These are phyloP conservation scores for Drosophila carrolli DNA, from an alignment of 1,140 invertebrate species.

Conservation along the genomic window DNA sequence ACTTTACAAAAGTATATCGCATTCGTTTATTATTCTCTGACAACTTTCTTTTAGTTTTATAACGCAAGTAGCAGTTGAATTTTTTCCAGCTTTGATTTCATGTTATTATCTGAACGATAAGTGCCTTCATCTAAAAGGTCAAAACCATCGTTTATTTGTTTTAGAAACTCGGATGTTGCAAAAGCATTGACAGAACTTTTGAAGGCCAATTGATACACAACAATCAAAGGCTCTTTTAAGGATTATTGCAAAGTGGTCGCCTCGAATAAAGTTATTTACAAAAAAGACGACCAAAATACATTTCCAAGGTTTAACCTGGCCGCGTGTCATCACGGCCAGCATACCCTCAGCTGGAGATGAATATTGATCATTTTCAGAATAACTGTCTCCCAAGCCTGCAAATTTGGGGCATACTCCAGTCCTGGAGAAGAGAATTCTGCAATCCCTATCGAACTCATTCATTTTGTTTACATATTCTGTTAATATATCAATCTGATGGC, in stretches of 20 bases:
- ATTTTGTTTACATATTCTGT: no score
- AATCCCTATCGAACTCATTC: background rate
- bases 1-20: no score
- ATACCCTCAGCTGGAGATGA: background rate
- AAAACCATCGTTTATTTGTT: background rate
- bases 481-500: background rate
- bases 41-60: no score
- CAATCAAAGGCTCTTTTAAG: background rate
- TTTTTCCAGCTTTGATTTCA: no score
- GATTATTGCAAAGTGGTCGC: background rate
- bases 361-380: background rate
- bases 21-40: no score
- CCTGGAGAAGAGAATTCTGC: background rate
- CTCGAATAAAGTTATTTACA: background rate
- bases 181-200: no score
- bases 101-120: no score
- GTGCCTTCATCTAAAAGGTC: no score
- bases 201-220: background rate
- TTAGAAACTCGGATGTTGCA: no score
- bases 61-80: no score
- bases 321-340: background rate
- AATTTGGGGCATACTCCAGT: background rate
- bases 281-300: background rate
- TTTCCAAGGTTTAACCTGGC: background rate
- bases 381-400: background rate